Base-by-base conservation (phyloP, 2,888 invertebrate genomes). In the Latrodectus hesperus region DNA sequence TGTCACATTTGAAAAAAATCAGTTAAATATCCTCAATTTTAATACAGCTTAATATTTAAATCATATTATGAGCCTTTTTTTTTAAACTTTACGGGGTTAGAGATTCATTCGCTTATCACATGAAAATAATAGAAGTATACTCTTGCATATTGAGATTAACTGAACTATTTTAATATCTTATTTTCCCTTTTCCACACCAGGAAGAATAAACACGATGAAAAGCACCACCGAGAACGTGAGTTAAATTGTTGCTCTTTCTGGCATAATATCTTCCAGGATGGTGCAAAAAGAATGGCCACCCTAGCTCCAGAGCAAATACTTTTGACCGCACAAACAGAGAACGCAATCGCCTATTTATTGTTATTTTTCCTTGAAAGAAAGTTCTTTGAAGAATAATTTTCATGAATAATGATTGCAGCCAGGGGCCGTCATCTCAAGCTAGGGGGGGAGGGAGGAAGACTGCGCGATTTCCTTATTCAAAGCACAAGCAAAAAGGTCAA, bases 401-500 rank as follows among this genome's bases (percentile, higher is more conserved):
- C 86, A 87, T 87, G 86, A 87, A 87, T 87, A 87, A 87, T 87
- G 86, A 87, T 81, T 67, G 76, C 67, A 67, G 86, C 80, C 86
- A 72, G 86, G 77, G 78, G 84, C 65, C 68, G 77, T 65, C 22
- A 83, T 14, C 51, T 64, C 14, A 64, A 26, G 68, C 14, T 22
- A 49, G 64, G 72, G 64, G 71, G 51, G 71, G 16, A 71, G 76
- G 71, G 67, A 12, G 71, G 65, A 77, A 38, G 53, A 22, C 26
- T 71, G 51, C 86, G 81, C 86, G 86, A 87, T 87, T 87, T 87
- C 86, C 81, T 87, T 87, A 87, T 87, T 81, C 86, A 79, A 86
- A 72, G 85, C 85, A 80, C 75, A 86, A 76, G 81, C 81, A 71
- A 67, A 77, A 72, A 77, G 81, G 86, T 87, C 67, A 87, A 87